These are phyloP conservation scores for Thryonomys swinderianus DNA, from an alignment of 2,113 vertebrate species.

Conservation along the genomic window DNA sequence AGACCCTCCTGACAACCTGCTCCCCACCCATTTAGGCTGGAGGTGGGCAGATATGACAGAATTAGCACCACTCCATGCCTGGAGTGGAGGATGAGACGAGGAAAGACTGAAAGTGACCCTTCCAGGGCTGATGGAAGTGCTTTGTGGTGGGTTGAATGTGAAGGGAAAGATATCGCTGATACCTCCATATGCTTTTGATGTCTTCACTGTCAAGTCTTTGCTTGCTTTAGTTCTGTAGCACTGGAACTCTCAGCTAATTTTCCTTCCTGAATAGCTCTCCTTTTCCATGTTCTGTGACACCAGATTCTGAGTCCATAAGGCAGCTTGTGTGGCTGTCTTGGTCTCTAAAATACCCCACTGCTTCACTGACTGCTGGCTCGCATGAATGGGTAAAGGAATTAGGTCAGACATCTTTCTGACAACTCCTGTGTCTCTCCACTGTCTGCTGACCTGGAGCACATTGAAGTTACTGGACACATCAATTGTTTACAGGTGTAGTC, in stretches of 20 bases:
- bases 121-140: neutral
- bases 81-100: neutral
- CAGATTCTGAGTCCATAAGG: neutral
- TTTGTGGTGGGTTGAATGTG: neutral
- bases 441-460: neutral
- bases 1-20: neutral
- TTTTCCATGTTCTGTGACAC: neutral
- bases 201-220: neutral
- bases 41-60: slow-evolving; percentile 8
- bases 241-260: neutral
- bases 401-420: neutral
- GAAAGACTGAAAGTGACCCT: slow-evolving; percentile 10
- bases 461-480: neutral
- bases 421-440: neutral
- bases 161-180: neutral
- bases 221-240: neutral
- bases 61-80: neutral
- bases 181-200: neutral
- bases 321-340: neutral
- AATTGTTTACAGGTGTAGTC: neutral
- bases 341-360: neutral
- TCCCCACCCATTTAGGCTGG: neutral
- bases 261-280: neutral
- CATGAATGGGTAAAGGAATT: neutral
- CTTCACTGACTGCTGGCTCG: neutral